Conservation (phyloP, 2,888 invertebrate genomes). For the Cotesia congregata region DNA sequence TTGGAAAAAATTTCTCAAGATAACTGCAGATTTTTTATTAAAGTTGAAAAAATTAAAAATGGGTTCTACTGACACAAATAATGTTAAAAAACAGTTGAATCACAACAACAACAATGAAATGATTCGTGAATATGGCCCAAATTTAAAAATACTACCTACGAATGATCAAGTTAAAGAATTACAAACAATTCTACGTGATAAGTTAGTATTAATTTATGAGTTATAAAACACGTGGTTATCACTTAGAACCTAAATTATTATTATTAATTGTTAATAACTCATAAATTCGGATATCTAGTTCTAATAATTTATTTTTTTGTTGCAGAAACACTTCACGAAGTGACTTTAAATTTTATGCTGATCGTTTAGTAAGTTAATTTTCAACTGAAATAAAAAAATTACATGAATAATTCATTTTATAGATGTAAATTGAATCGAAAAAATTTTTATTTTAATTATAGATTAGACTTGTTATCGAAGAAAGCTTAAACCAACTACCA, state of each 20-base stretch:
- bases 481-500: conserved; percentile 96
- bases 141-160: conserved; percentile 79
- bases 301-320: conserved; percentile 55
- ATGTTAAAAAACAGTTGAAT: conserved; percentile 57
- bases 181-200: conserved; percentile 89
- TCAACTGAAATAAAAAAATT: conserved; percentile 29
- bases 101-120: conserved; percentile 66
- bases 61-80: conserved; percentile 68
- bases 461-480: conserved; percentile 97
- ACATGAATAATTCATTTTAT: neutral
- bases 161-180: conserved; percentile 87
- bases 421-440: neutral
- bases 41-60: conserved; percentile 54
- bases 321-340: conserved; percentile 89
- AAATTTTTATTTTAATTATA: conserved; percentile 58
- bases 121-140: conserved; percentile 77
- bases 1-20: neutral
- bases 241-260: neutral
- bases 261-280: conserved; percentile 14
- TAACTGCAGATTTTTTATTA: neutral
- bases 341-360: conserved; percentile 99
- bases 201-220: conserved; percentile 73
- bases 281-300: neutral
- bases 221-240: conserved; percentile 7
- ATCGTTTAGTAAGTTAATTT: conserved; percentile 79